Percentiles rank a stretch among this genome's conserved stretches.
phyloP scores from a whole-genome alignment of 2,797 vertebrate genomes.

The Meriones psammophilus region DNA sequence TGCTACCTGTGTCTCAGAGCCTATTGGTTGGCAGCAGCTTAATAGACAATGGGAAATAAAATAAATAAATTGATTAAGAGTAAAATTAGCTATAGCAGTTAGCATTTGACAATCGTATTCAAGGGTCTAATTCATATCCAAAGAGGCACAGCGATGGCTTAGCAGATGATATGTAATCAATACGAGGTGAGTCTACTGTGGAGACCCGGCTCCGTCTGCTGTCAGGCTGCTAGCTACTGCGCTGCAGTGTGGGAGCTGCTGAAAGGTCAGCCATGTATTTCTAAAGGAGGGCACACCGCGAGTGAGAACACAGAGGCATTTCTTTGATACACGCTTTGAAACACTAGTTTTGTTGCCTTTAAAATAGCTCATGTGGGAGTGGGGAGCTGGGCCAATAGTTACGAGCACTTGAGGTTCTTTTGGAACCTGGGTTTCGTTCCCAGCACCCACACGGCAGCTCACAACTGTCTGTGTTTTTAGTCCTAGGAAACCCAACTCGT shows the following conservation, averaged over 20 bases:
- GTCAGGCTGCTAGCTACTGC: not conserved
- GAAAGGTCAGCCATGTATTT: constrained; percentile 28
- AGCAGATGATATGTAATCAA: not conserved
- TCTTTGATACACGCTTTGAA: constrained; percentile 3
- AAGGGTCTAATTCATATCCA: constrained; percentile 19
- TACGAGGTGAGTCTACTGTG: not conserved
- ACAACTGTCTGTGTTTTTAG: not conserved
- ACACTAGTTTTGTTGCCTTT: constrained; percentile 28
- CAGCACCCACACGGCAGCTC: not conserved
- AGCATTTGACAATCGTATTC: not conserved
- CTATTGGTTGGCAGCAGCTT: not conserved
- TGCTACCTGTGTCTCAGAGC: not conserved
- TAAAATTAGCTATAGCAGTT: not conserved
- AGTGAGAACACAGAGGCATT: not conserved
- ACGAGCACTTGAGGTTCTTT: not conserved
- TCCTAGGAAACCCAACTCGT: not conserved
- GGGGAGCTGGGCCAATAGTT: not conserved
- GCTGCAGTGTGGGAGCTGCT: not conserved
- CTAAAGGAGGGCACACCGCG: not conserved
- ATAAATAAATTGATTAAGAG: not conserved
- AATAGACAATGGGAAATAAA: not conserved
- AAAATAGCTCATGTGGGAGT: not conserved
- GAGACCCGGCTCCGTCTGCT: not conserved
- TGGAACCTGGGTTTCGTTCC: not conserved
- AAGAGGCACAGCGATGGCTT: not conserved